Evolutionary conservation across 2,888 invertebrate species (phyloP).

Genomic region (Coleophora flavipennella): DNA sequence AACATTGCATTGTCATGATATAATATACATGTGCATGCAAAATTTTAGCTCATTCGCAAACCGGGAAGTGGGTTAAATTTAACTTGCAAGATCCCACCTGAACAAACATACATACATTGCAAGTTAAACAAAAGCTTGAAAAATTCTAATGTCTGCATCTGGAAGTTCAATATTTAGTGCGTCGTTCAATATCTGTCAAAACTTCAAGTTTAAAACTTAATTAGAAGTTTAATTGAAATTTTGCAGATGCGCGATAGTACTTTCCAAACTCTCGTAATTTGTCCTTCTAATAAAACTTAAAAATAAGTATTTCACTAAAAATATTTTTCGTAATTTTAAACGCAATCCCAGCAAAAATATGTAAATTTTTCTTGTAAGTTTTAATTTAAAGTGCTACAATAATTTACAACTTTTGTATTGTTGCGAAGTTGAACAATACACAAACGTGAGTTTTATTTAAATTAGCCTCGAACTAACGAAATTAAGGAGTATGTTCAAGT

Average conservation of each 20-base stretch:
- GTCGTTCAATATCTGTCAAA: too few species aligned
- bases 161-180: not conserved
- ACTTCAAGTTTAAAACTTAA: not conserved
- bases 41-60: too few species aligned
- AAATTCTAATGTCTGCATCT: not conserved
- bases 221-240: slow-evolving; percentile 7
- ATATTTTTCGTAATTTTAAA: not conserved
- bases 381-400: not conserved
- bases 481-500: slow-evolving; percentile 32
- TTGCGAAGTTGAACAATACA: slow-evolving; percentile 4
- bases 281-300: not conserved
- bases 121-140: too few species aligned
- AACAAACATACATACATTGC: too few species aligned
- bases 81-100: too few species aligned
- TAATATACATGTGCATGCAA: too few species aligned
- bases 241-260: slow-evolving; percentile 1
- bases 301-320: not conserved
- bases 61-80: too few species aligned
- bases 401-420: slow-evolving; percentile 2
- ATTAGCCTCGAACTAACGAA: slow-evolving; percentile 28
- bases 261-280: slow-evolving; percentile 3
- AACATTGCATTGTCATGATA: too few species aligned
- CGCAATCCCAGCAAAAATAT: not conserved
- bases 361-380: not conserved
- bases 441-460: slow-evolving; percentile 29